Conservation (phyloP, 23 tunicate species). For the Ascidia mentula region DNA sequence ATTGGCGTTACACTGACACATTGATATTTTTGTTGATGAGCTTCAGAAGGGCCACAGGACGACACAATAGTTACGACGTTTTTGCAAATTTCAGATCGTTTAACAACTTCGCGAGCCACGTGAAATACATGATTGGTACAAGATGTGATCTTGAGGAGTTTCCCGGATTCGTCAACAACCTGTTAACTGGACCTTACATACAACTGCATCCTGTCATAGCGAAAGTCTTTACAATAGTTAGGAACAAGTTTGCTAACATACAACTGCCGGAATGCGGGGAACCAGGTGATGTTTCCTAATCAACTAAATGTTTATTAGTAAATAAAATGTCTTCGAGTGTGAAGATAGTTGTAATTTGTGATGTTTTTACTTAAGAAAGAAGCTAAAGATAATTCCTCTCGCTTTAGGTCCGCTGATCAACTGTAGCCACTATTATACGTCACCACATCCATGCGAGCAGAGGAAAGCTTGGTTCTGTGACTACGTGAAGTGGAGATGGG, state of each 20-base stretch:
- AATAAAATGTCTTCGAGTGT: no score
- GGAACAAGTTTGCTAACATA: neutral
- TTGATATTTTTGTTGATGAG: no score
- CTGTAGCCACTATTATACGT: neutral
- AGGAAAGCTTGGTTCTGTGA: neutral
- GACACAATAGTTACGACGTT: no score
- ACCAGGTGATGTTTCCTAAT: no score
- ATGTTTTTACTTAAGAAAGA: no score
- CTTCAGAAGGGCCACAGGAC: no score
- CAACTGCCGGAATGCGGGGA: neutral
- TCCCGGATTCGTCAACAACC: neutral
- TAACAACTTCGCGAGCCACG: neutral
- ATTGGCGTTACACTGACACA: no score
- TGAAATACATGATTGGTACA: neutral
- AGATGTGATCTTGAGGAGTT: neutral
- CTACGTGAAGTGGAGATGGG: neutral
- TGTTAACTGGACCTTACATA: neutral
- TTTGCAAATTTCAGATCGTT: no score
- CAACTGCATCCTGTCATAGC: neutral
- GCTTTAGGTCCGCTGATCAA: no score
- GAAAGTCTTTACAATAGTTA: neutral
- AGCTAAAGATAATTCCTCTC: no score
- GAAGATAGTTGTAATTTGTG: no score
- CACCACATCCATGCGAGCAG: neutral
- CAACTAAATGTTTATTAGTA: no score